Evolutionary conservation across 2,797 vertebrate genomes (phyloP).

Genomic region (Phalloptychus januarius): DNA sequence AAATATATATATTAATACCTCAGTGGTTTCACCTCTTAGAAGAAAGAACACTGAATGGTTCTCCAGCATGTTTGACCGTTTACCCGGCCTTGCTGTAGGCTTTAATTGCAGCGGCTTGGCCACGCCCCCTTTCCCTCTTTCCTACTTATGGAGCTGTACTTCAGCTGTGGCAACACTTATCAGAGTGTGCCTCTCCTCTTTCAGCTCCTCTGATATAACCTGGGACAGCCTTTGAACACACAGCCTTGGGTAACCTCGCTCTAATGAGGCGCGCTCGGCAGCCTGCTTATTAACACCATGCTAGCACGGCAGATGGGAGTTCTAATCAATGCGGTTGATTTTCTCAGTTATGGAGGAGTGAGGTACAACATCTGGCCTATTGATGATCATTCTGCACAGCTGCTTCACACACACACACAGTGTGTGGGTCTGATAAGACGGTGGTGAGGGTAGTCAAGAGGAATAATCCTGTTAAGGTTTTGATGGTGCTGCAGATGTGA

Average conservation of each 20-base stretch:
- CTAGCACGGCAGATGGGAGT: constrained; percentile 60
- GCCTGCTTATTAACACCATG: constrained; percentile 53
- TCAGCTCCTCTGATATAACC: constrained; percentile 40
- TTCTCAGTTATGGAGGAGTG: constrained; percentile 45
- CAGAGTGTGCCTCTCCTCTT: constrained; percentile 29
- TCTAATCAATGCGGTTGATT: constrained; percentile 63
- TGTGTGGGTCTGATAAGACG: constrained; percentile 43
- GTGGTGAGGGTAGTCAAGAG: constrained; percentile 20
- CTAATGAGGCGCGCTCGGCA: constrained; percentile 50
- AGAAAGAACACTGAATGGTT: constrained; percentile 33
- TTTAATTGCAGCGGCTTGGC: constrained; percentile 43
- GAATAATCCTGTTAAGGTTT: constrained; percentile 33
- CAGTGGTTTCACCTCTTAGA: constrained; percentile 32
- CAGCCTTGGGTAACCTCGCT: constrained; percentile 52
- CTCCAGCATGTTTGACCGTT: constrained; percentile 45
- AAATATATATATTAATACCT: constrained; percentile 19
- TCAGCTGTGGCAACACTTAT: constrained; percentile 21
- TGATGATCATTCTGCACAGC: constrained; percentile 59
- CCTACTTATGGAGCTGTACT: constrained; percentile 20
- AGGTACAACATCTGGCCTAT: constrained; percentile 65
- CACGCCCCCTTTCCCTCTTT: not conserved
- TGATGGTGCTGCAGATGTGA: constrained; percentile 30
- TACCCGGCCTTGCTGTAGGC: constrained; percentile 11
- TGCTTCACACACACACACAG: constrained; percentile 54
- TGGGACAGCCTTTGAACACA: constrained; percentile 52